Percentiles rank a stretch among this genome's conserved stretches.
These are phyloP conservation scores for Orchestia grillus DNA, from an alignment of 1,140 invertebrate species.

Conservation along the genomic window DNA sequence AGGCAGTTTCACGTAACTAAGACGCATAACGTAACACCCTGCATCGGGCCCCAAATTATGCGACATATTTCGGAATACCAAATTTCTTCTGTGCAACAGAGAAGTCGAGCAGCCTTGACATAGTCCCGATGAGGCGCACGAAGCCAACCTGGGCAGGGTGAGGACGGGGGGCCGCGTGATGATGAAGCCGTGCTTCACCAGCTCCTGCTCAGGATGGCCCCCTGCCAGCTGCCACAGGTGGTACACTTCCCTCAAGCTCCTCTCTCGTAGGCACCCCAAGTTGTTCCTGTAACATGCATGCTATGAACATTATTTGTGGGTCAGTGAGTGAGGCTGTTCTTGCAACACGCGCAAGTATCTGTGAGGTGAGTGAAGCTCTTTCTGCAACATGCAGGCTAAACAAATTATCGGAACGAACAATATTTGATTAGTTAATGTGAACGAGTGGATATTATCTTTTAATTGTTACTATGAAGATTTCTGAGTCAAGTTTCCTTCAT, in stretches of 20 bases:
- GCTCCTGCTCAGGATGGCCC: conserved; percentile 89
- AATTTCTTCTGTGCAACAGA: too few relatives aligned
- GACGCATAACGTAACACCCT: too few relatives aligned
- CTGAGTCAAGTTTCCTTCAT: neutral
- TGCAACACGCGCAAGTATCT: too few relatives aligned
- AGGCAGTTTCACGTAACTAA: too few relatives aligned
- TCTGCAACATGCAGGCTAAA: neutral
- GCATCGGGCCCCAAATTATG: too few relatives aligned
- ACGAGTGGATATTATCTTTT: too few relatives aligned
- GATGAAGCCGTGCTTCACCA: conserved; percentile 92
- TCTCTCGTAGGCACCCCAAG: conserved; percentile 72
- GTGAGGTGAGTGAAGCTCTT: neutral
- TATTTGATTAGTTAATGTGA: neutral
- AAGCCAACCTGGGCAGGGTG: conserved; percentile 73
- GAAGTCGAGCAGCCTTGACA: neutral
- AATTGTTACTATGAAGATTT: too few relatives aligned
- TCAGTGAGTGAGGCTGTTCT: too few relatives aligned
- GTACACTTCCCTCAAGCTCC: conserved; percentile 86
- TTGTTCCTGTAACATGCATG: neutral
- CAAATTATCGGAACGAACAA: neutral
- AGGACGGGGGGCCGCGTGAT: conserved; percentile 76
- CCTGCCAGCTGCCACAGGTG: conserved; percentile 96
- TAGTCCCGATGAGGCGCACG: neutral
- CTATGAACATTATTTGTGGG: neutral
- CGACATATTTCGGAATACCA: too few relatives aligned